These are phyloP conservation scores for Herpetotheres cachinnans DNA, from an alignment of 2,113 vertebrate genomes.

Conservation along the genomic window DNA sequence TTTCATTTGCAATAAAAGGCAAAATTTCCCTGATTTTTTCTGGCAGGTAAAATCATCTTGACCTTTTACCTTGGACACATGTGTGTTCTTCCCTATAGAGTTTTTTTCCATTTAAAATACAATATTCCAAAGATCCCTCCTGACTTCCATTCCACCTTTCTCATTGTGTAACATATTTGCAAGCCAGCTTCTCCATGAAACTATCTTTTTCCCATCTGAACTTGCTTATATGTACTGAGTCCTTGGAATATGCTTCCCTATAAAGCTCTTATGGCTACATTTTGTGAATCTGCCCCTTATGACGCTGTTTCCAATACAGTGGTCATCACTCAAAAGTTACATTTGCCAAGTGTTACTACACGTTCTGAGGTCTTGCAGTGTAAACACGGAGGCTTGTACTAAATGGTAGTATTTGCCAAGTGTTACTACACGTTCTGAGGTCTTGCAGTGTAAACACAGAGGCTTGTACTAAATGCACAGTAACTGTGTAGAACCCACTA, in stretches of 20 bases:
- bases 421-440: background rate
- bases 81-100: background rate
- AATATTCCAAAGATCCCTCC: background rate
- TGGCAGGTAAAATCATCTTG: background rate
- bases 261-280: fast-evolving
- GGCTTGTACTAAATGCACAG: background rate
- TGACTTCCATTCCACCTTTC: background rate
- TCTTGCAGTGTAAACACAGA: background rate
- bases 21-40: background rate
- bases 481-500: background rate
- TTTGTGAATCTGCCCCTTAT: background rate
- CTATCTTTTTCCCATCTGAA: background rate
- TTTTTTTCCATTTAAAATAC: background rate
- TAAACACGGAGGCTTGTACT: background rate
- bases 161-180: background rate
- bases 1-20: background rate
- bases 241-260: background rate
- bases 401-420: too few species aligned
- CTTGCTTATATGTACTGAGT: background rate
- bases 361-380: background rate
- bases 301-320: background rate
- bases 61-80: background rate
- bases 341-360: background rate
- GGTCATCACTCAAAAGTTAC: background rate
- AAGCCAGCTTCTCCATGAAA: background rate